Conservation (phyloP, 2,797 vertebrate genomes). For the Sebastes glaucus region DNA sequence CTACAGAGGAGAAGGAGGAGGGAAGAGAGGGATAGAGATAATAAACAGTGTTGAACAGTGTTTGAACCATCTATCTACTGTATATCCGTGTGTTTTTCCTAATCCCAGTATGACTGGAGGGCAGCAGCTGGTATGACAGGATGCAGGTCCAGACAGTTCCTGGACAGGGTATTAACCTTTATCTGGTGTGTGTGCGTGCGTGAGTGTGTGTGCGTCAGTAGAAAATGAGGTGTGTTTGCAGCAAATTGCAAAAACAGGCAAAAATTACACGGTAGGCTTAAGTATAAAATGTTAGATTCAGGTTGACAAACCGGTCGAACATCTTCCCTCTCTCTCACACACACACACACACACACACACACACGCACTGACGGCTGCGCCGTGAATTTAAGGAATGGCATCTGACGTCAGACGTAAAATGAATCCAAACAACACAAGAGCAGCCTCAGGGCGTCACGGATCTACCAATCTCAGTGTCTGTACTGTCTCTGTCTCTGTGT, state of each 20-base stretch:
- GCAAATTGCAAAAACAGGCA: background rate
- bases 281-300: slow-evolving; percentile 16
- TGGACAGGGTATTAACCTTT: slow-evolving; percentile 59
- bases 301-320: slow-evolving; percentile 45
- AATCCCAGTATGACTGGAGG: slow-evolving; percentile 45
- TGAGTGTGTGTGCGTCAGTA: background rate
- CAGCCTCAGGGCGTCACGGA: slow-evolving; percentile 19
- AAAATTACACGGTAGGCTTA: background rate
- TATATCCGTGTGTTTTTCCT: background rate
- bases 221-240: background rate
- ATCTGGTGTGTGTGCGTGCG: slow-evolving; percentile 9
- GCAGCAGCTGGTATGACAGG: slow-evolving; percentile 74
- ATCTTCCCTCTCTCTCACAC: background rate
- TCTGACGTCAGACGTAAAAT: slow-evolving; percentile 43
- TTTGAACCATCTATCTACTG: background rate
- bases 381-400: slow-evolving; percentile 53
- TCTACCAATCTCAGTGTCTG: slow-evolving; percentile 24
- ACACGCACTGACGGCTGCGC: background rate
- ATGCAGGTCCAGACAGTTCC: slow-evolving; percentile 72
- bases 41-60: background rate
- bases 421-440: slow-evolving; percentile 43
- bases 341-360: background rate
- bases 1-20: slow-evolving; percentile 20
- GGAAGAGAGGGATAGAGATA: background rate
- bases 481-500: background rate